A percentile compares a stretch with the other conserved stretches of the same genome.
phyloP scores from a whole-genome alignment of 2,113 vertebrate genomes.

The pig (Sus scrofa) region DNA sequence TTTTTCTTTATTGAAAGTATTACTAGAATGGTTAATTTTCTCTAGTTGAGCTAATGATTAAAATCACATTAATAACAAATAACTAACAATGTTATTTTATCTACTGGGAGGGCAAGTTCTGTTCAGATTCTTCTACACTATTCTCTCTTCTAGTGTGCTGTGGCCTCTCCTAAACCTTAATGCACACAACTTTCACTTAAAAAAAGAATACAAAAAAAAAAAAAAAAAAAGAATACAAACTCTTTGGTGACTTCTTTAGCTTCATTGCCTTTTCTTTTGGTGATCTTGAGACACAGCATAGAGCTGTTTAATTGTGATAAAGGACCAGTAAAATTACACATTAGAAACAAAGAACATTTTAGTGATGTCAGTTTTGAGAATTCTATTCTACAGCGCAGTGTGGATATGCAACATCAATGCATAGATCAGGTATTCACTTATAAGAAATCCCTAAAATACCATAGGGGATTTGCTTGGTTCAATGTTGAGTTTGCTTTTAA shows the following conservation, averaged over 20 bases:
- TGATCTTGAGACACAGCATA: conserved; percentile 61
- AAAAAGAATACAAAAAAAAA: background rate
- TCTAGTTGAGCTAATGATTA: background rate
- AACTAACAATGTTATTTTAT: background rate
- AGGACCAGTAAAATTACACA: conserved; percentile 68
- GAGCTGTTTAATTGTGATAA: conserved; percentile 41
- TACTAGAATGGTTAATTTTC: background rate
- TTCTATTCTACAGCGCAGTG: background rate
- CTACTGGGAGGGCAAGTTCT: background rate
- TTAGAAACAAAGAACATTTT: conserved; percentile 51
- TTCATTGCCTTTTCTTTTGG: conserved; percentile 71
- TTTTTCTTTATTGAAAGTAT: background rate
- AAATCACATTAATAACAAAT: background rate
- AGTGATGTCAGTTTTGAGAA: background rate
- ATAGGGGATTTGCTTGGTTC: background rate
- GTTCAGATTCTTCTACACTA: background rate
- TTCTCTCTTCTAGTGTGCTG: background rate
- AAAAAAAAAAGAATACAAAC: background rate
- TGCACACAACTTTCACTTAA: background rate
- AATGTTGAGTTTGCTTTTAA: background rate
- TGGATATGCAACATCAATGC: background rate
- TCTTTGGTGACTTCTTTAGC: conserved; percentile 69
- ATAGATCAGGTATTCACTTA: background rate
- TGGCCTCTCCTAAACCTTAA: background rate
- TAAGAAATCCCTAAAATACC: background rate